These are phyloP conservation scores for Manacus vitellinus DNA, from an alignment of 2,113 vertebrate genomes.

Conservation along the genomic window DNA sequence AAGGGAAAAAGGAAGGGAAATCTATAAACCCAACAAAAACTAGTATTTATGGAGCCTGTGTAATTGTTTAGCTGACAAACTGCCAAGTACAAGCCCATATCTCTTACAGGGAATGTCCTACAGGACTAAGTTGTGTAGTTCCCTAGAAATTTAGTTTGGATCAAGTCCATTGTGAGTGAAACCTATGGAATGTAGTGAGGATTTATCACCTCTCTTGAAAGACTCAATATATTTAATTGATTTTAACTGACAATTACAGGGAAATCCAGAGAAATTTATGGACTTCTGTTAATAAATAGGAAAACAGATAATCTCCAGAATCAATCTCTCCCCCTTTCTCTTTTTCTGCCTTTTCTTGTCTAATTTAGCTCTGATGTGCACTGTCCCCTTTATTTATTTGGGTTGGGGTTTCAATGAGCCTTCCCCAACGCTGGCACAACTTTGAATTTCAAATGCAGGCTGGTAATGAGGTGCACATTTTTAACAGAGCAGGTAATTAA, in stretches of 20 bases:
- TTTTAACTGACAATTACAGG: not conserved
- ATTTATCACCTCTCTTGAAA: constrained; percentile 15
- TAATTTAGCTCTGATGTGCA: constrained; percentile 7
- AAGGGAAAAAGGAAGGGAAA: not conserved
- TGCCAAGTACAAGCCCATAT: not conserved
- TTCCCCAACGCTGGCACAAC: not conserved
- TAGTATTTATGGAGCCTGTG: not conserved
- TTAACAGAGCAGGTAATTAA: constrained; percentile 47
- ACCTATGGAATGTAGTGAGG: not conserved
- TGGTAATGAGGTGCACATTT: constrained; percentile 60
- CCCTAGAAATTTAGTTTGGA: not conserved
- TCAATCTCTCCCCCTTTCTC: not conserved
- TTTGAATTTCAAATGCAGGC: constrained; percentile 46
- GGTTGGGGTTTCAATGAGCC: not conserved
- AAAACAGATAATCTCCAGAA: not conserved
- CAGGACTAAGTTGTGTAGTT: constrained; percentile 4
- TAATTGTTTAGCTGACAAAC: constrained; percentile 42
- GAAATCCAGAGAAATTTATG: not conserved
- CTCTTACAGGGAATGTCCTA: not conserved
- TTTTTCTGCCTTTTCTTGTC: not conserved
- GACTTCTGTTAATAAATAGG: not conserved
- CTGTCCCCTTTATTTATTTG: constrained; percentile 21
- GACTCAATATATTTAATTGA: not conserved
- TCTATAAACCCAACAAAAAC: constrained; percentile 1
- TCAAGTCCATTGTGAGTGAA: not conserved